Evolutionary conservation across 2,113 vertebrate species (phyloP).

Genomic region (Embiotoca jacksoni): DNA sequence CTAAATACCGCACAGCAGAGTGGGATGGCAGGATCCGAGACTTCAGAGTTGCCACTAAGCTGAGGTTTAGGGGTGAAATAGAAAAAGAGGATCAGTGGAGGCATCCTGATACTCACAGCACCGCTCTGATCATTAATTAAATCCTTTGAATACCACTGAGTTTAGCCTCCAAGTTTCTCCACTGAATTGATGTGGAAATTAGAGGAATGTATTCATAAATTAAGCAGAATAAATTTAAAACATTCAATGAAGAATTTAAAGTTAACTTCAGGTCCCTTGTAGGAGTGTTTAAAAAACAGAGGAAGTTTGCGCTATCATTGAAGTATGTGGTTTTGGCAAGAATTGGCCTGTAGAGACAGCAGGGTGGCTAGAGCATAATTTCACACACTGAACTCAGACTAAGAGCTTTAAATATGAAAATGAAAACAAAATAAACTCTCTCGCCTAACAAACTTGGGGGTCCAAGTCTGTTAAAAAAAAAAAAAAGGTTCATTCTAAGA

Average conservation of each 20-base stretch:
- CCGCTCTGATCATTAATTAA: conserved; percentile 22
- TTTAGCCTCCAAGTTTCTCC: conserved; percentile 4
- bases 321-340: background rate
- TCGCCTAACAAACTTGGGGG: background rate
- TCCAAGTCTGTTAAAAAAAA: conserved; percentile 9
- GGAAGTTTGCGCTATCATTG: background rate
- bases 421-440: conserved; percentile 14
- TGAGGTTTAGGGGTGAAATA: conserved; percentile 4
- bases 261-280: conserved; percentile 31
- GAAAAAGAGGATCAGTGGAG: background rate
- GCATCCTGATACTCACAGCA: conserved; percentile 1
- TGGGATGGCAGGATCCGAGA: background rate
- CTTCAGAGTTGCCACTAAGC: background rate
- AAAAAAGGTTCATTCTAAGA: background rate
- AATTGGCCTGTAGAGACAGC: conserved; percentile 12
- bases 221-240: conserved; percentile 38
- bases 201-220: conserved; percentile 53
- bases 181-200: conserved; percentile 50
- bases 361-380: background rate
- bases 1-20: background rate
- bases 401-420: conserved; percentile 32
- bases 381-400: conserved; percentile 6
- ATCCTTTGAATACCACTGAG: conserved; percentile 19
- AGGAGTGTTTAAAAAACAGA: background rate
- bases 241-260: conserved; percentile 34